Base-by-base conservation (phyloP, 2,113 vertebrate species). In the Orcinus orca region DNA sequence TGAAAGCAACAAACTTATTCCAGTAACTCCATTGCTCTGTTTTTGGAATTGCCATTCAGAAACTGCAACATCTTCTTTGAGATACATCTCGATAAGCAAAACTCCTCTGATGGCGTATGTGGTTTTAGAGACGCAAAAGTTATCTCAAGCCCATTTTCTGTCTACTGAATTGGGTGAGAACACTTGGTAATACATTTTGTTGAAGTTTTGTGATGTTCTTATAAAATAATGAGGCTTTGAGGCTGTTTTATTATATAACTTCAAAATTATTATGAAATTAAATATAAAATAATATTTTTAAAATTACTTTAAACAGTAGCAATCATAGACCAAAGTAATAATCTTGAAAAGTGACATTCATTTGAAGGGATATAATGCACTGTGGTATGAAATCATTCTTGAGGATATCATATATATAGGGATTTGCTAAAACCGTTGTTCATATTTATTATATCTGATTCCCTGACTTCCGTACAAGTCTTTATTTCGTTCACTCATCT, bases 211-310 rank as follows among this genome's bases (percentile, higher is more conserved):
- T 29, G 4, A 93, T 50, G 29, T 21, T 71, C n/a, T 14, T 80
- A 88, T 53, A 44, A 94, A 90, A 94, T 90, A 90, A 84, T 31
- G 9, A 83, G 33, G 20, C 10, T n/a, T 6, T 76, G 11, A 68
- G n/a, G 33, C 20, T 83, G 12, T 33, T 92, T 83, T 63, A 50
- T 41, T 53, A 47, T 8, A 38, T 25, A 88, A 82, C 21, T 84
- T 81, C 53, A 76, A 88, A 67, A 70, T 47, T 84, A 33, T 60
- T 96, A 90, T 58, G n/a, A 80, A 92, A 80, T 86, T 89, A 95
- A 96, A 88, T 50, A 53, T 36, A 68, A 94, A 91, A 88, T 67
- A 80, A 76, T 55, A 29, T 79, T 95, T 77, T 97, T 18, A 77
- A 76, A 92, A 88, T 76, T 84, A 68, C 26, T 92, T 79, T 62